These are phyloP conservation scores for Megaceryle torquata DNA, from an alignment of 2,113 vertebrate genomes.

Conservation along the genomic window DNA sequence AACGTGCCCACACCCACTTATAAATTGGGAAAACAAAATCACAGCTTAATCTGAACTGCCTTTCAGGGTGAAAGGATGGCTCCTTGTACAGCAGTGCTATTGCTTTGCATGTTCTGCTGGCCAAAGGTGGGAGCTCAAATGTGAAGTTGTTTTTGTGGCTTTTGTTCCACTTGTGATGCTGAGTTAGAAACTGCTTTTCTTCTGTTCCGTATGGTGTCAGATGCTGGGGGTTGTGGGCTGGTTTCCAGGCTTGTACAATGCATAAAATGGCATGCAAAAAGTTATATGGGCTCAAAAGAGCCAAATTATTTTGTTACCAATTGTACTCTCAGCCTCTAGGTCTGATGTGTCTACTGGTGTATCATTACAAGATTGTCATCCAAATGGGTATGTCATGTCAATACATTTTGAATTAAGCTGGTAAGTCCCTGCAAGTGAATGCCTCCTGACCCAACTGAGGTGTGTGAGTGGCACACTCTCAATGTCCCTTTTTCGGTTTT, in stretches of 20 bases:
- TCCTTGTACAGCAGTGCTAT: background rate
- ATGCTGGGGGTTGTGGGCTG: background rate
- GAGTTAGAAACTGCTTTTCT: background rate
- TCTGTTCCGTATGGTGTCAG: background rate
- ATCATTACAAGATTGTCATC: background rate
- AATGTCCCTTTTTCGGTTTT: background rate
- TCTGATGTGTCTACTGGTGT: background rate
- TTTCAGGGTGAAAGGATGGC: background rate
- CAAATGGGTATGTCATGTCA: rapidly evolving
- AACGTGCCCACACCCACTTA: rapidly evolving
- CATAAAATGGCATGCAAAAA: background rate
- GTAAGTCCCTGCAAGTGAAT: background rate
- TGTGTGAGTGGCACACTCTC: background rate
- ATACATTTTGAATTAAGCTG: background rate
- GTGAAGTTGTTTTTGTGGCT: background rate
- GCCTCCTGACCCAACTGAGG: background rate
- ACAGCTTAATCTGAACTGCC: background rate
- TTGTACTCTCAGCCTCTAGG: background rate
- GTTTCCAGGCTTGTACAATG: background rate
- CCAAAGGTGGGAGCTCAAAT: background rate
- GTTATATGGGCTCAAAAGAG: background rate
- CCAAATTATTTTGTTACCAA: background rate
- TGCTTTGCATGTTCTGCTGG: background rate
- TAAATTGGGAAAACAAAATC: background rate
- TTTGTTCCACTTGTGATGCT: background rate